Evolutionary conservation across 2,888 invertebrate genomes (phyloP), one percentile per base, ranked within the genome.

Genomic region (Eubasilissa splendida): DNA sequence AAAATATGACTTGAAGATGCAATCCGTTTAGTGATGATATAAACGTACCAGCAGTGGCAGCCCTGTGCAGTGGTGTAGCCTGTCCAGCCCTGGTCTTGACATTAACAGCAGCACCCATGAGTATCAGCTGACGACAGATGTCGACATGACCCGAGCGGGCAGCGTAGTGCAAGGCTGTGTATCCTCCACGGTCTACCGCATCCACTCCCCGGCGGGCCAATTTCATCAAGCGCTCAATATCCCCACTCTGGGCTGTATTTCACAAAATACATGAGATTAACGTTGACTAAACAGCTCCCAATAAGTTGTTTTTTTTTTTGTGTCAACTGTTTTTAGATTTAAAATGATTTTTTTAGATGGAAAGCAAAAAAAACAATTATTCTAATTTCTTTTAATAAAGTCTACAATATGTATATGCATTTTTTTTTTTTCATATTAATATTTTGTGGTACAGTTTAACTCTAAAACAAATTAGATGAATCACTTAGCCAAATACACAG

Each of bases 121-220:
- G 87, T 66, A 97, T 85, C 74, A 98, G 89, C 75, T 92, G 86
- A 85, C 91, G 90, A 86, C 96, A 97, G 78, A 95, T 91, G 71
- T 92, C 89, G 12, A 91, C 86, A 86, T 95, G 92, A 10, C 96
- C 97, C 89, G 93, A 94, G 68, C 97, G 92, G 70, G 96, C 94
- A 5, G 97, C 96, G 90, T 97, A 97, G 88, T 98, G 97, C 84
- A 98, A 88, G 9, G 97, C 95, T 33, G 95, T 95, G 86, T 97
- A 98, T 58, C 97, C 97, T 80, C 94, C 93, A 83, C 93, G 91
- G 87, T 96, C 96, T 76, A 90, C 89, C 12, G 88, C 87, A 88
- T 95, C 93, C 0, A 93, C 92, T 84, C 92, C 88, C 56, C 90
- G 90, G 81, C 92, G 93, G 83, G 86, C 85, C 81, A 96, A 90